phyloP scores from a whole-genome alignment of 2,888 invertebrate species.

The Amorpha juglandis region DNA sequence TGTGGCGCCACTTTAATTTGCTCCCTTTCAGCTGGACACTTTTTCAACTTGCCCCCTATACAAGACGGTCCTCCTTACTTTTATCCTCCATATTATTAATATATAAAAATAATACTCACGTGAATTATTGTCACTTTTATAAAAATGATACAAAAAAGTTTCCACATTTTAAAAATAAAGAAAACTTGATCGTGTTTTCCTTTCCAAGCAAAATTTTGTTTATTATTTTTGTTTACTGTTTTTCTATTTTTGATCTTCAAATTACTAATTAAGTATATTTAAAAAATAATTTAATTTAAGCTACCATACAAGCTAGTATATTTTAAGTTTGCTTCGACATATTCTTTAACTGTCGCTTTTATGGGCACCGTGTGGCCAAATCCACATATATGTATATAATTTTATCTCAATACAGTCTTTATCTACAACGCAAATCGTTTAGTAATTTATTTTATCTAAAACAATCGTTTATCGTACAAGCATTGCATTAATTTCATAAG shows the following conservation, averaged over 20 bases:
- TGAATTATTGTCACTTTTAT: not conserved
- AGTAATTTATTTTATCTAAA: constrained; percentile 1
- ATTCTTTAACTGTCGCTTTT: not conserved
- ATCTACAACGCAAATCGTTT: constrained; percentile 32
- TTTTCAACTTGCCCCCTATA: too few relatives aligned
- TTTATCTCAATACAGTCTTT: constrained; percentile 28
- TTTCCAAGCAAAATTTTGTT: too few relatives aligned
- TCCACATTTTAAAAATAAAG: constrained; percentile 11
- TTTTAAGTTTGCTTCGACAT: not conserved
- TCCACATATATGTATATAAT: constrained; percentile 4
- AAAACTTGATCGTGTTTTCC: too few relatives aligned
- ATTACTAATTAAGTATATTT: too few relatives aligned
- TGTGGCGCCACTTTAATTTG: too few relatives aligned
- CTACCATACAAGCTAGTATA: too few relatives aligned
- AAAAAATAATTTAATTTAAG: too few relatives aligned
- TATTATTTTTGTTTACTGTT: too few relatives aligned
- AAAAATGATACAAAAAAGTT: constrained; percentile 1
- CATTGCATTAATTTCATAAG: constrained; percentile 9
- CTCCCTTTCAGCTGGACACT: too few relatives aligned
- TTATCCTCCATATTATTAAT: too few relatives aligned
- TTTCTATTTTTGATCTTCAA: not conserved
- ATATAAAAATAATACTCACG: constrained; percentile 20
- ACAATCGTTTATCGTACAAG: not conserved
- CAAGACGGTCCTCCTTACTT: too few relatives aligned
- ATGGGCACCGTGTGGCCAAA: not conserved